Percentiles rank a stretch among this genome's conserved stretches.
Conservation (phyloP, 2,888 invertebrate species). For the Archips crataeganus region DNA sequence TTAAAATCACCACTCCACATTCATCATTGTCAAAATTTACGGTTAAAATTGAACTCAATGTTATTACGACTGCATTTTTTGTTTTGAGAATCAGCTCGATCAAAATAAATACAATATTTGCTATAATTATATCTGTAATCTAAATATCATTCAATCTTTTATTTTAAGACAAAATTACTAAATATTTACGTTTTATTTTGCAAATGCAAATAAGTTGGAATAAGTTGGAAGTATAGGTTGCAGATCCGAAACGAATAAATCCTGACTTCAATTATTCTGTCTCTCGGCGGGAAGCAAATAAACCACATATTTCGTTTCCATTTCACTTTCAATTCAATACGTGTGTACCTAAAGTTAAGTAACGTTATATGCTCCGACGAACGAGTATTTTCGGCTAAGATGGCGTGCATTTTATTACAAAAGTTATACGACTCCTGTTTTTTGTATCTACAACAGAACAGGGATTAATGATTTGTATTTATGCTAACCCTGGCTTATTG, state of each 20-base stretch:
- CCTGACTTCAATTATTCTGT: conserved; percentile 80
- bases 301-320: conserved; percentile 72
- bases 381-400: conserved; percentile 34
- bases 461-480: conserved; percentile 26
- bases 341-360: conserved; percentile 57
- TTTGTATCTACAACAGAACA: conserved; percentile 12
- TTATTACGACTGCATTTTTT: neutral
- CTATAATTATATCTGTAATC: too few relatives aligned
- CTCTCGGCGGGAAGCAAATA: conserved; percentile 70
- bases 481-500: conserved; percentile 39
- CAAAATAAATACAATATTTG: neutral
- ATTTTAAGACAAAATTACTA: too few relatives aligned
- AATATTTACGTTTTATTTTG: neutral
- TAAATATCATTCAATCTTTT: neutral
- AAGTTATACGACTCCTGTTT: conserved; percentile 18
- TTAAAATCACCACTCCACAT: conserved; percentile 54
- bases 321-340: conserved; percentile 69
- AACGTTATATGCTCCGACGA: conserved; percentile 49
- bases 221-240: conserved; percentile 60
- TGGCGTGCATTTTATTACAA: conserved; percentile 38
- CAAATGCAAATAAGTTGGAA: conserved; percentile 46
- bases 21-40: conserved; percentile 69
- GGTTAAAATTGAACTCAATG: conserved; percentile 7
- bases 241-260: conserved; percentile 78
- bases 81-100: neutral